phyloP scores from a whole-genome alignment of 2,113 vertebrate species.

The Archocentrus centrarchus region DNA sequence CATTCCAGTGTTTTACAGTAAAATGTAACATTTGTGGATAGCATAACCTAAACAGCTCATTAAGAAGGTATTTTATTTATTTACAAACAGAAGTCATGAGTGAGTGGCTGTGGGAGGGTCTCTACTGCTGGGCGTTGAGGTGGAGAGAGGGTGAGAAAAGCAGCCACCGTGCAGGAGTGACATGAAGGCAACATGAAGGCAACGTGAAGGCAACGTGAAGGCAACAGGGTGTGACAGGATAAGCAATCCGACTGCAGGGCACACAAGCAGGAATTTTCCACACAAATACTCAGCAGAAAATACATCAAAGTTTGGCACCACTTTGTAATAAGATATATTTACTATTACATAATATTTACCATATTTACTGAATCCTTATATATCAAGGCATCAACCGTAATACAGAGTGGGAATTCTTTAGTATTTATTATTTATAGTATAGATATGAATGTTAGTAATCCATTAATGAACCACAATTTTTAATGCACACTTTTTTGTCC shows the following conservation, averaged over 20 bases:
- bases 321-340: neutral
- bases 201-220: no score
- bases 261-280: constrained; percentile 16
- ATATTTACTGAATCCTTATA: neutral
- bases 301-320: neutral
- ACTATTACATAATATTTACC: neutral
- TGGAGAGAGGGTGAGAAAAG: constrained; percentile 57
- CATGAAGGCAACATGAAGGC: constrained; percentile 47
- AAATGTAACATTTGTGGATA: neutral
- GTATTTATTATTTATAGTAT: neutral
- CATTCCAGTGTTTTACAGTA: neutral
- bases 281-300: neutral
- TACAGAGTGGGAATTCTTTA: neutral
- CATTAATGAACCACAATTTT: neutral
- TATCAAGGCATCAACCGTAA: neutral
- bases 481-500: neutral
- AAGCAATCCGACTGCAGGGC: constrained; percentile 43
- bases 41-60: neutral
- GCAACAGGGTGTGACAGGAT: constrained; percentile 67
- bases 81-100: neutral
- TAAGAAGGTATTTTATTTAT: neutral
- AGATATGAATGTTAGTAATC: accelerated
- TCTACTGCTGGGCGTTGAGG: constrained; percentile 20
- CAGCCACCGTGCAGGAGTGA: constrained; percentile 52
- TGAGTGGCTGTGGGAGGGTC: constrained; percentile 24